Evolutionary conservation across 2,797 vertebrate species (phyloP), one percentile per base, ranked within the genome.

Genomic region (Sebastes itinus): DNA sequence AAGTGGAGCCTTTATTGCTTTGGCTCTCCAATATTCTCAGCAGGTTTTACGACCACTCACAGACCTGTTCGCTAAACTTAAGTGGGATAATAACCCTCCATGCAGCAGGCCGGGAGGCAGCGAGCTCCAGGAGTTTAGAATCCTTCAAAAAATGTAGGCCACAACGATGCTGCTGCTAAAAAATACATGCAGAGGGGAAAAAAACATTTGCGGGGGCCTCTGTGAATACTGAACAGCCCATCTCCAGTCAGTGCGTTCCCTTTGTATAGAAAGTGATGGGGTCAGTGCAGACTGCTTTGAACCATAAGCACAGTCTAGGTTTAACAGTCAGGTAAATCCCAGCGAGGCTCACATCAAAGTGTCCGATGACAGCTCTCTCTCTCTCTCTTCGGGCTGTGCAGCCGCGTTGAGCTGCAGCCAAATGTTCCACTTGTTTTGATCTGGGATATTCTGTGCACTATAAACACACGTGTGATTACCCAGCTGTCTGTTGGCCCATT

Each of bases 261-360:
- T 82, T 61, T 66, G 66, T 73, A 18, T 55, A 23, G 49, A 27
- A 58, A 33, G 20, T 56, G 77, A 67, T 32, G 80, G 67, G 82
- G 74, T 82, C 75, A 80, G 67, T 12, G 73, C 55, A 27, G 70
- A 32, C 75, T 22, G 72, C 80, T 85, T 85, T 85, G 80, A 81
- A 85, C 46, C 64, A 27, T 55, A 35, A 63, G 79, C 38, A 52
- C 67, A 32, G 73, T 55, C 6, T 20, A 35, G 66, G n/a, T 80
- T 65, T 46, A 65, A 62, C 77, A 72, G 71, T 58, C 74, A 81
- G 82, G 85, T 78, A 60, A 84, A 76, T 80, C 74, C 74, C 79
- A 55, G 14, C 7, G 59, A 76, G 73, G 33, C 70, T 14, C 28
- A 14, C 73, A 80, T 84, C 84, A 89, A 73, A 82, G 77, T 49